Percentiles rank a stretch among this genome's conserved stretches.
These are phyloP conservation scores for Zygogramma bicolorata DNA, from an alignment of 2,888 invertebrate species.

Conservation along the genomic window DNA sequence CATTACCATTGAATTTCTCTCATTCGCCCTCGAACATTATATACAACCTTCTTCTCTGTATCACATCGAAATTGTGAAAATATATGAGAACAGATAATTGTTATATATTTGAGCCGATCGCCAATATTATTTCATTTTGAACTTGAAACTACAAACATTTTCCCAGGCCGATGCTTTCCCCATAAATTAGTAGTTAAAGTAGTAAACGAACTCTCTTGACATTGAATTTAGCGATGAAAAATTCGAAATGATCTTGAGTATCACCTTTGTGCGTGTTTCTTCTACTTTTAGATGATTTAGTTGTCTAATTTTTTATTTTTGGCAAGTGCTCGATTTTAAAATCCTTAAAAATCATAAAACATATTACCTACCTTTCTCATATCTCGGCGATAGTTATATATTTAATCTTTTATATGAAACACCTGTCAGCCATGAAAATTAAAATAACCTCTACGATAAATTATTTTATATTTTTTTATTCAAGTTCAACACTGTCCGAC, in stretches of 20 bases:
- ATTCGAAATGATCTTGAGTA: constrained; percentile 2
- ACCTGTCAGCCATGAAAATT: background rate
- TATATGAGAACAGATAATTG: too few relatives aligned
- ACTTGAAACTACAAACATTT: too few relatives aligned
- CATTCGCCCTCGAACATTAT: too few relatives aligned
- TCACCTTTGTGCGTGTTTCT: constrained; percentile 1
- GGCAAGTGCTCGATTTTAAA: background rate
- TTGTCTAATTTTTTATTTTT: background rate
- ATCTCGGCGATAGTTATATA: background rate
- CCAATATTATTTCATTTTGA: too few relatives aligned
- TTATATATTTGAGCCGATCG: too few relatives aligned
- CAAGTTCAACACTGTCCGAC: background rate
- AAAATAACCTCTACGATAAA: background rate
- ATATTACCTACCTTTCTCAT: background rate
- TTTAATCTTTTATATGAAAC: background rate
- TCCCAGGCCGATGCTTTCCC: too few relatives aligned
- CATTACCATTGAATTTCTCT: too few relatives aligned
- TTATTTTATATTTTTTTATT: background rate
- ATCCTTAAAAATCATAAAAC: constrained; percentile 2
- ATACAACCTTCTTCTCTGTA: too few relatives aligned
- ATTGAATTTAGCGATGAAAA: background rate
- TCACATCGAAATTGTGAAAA: too few relatives aligned
- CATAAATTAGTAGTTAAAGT: too few relatives aligned
- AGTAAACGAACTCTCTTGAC: background rate
- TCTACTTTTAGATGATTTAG: constrained; percentile 8